Conservation (phyloP, 2,797 vertebrate species). For the Lates japonicus region DNA sequence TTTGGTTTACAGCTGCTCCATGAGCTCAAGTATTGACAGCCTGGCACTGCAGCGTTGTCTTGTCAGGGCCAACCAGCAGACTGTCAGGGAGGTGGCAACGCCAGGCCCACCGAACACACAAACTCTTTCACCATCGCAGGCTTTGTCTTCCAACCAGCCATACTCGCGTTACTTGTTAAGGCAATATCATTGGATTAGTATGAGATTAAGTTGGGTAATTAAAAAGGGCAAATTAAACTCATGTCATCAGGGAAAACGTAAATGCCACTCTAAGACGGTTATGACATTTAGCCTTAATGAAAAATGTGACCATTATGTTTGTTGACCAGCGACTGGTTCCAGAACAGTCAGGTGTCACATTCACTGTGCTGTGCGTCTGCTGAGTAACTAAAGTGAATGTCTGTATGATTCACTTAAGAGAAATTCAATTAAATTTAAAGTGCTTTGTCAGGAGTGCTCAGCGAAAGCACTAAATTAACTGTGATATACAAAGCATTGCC, state of each 20-base stretch:
- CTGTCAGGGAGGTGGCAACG: constrained; percentile 60
- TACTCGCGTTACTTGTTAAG: constrained; percentile 64
- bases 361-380: constrained; percentile 8
- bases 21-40: too few species aligned
- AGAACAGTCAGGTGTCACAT: constrained; percentile 38
- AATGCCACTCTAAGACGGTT: constrained; percentile 54
- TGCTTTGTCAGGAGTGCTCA: constrained; percentile 41
- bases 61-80: constrained; percentile 80
- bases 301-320: constrained; percentile 50
- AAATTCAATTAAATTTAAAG: constrained; percentile 50
- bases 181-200: constrained; percentile 77
- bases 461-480: constrained; percentile 53
- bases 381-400: constrained; percentile 5
- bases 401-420: constrained; percentile 38
- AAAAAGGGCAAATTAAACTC: constrained; percentile 71
- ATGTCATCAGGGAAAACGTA: constrained; percentile 49
- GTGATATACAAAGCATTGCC: constrained; percentile 45
- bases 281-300: constrained; percentile 73
- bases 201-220: constrained; percentile 76
- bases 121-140: constrained; percentile 58
- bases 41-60: constrained; percentile 71
- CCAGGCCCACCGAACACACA: constrained; percentile 68
- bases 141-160: constrained; percentile 69
- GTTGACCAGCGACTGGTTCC: constrained; percentile 20
- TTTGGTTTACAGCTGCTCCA: too few species aligned